Evolutionary conservation across 2,888 invertebrate species (phyloP).

Genomic region (Apocheima hispidaria): DNA sequence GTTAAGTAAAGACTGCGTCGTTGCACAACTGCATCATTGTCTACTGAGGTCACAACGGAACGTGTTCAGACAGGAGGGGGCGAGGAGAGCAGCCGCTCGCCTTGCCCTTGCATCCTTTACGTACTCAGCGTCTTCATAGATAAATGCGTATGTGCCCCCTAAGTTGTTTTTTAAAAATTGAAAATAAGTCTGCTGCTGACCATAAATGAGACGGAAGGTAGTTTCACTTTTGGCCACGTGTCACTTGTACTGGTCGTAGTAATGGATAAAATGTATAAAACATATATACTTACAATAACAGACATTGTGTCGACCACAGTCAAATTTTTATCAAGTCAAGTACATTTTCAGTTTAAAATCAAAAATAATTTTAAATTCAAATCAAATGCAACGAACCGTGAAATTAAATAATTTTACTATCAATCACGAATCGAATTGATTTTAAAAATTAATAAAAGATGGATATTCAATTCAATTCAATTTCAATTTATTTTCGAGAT

Average conservation of each 20-base stretch:
- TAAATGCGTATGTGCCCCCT: too few species aligned
- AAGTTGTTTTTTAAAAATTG: too few species aligned
- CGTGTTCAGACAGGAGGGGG: too few species aligned
- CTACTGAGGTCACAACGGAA: too few species aligned
- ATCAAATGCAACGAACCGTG: conserved; percentile 9
- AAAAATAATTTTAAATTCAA: neutral
- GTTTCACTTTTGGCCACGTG: too few species aligned
- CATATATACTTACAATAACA: conserved; percentile 17
- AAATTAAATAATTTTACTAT: conserved; percentile 3
- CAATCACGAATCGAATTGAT: neutral
- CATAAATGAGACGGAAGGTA: neutral
- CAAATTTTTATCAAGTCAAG: neutral
- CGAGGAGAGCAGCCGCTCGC: too few species aligned
- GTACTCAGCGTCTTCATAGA: too few species aligned
- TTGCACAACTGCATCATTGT: too few species aligned
- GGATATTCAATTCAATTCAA: too few species aligned
- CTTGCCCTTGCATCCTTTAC: too few species aligned
- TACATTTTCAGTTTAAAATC: neutral
- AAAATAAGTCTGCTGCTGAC: neutral
- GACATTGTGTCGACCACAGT: conserved; percentile 5
- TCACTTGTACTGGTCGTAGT: neutral
- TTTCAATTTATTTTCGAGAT: too few species aligned
- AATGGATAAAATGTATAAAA: neutral
- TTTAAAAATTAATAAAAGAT: neutral
- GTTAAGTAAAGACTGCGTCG: neutral